Conservation (phyloP, 2,888 invertebrate species). For the Campaea margaritaria region DNA sequence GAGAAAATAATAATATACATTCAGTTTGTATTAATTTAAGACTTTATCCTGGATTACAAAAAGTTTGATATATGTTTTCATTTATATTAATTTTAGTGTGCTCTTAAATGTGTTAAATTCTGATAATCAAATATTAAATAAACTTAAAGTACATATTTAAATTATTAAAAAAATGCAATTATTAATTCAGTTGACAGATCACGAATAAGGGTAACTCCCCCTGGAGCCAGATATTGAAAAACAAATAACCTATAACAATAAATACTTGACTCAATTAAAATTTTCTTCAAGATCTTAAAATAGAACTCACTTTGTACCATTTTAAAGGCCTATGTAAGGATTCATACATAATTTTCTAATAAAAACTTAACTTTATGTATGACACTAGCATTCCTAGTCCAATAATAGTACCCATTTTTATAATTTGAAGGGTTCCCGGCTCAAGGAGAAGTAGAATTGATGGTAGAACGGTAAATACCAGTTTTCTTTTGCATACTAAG, state of each 20-base stretch:
- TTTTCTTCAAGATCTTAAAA: slow-evolving; percentile 29
- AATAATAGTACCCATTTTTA: slow-evolving; percentile 24
- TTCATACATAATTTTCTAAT: slow-evolving; percentile 28
- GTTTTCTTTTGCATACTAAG: slow-evolving; percentile 38
- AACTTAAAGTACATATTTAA: no score
- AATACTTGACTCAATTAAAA: slow-evolving; percentile 21
- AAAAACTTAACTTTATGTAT: slow-evolving; percentile 23
- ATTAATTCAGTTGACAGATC: no score
- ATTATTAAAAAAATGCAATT: no score
- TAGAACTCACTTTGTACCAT: not conserved
- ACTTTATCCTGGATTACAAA: no score
- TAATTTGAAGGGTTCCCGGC: slow-evolving; percentile 22
- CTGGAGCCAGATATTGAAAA: no score
- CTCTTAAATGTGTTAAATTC: no score
- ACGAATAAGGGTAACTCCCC: no score
- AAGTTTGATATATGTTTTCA: no score
- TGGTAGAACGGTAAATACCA: slow-evolving; percentile 34
- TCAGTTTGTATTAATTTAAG: no score
- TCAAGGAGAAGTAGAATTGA: slow-evolving; percentile 18
- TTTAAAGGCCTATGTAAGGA: slow-evolving; percentile 4
- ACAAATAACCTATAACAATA: no score
- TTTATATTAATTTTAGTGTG: no score
- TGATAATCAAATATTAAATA: no score
- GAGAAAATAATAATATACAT: not conserved
- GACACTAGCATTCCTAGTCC: not conserved